phyloP scores from a whole-genome alignment of 2,797 vertebrate species.

The Myotis daubentonii region DNA sequence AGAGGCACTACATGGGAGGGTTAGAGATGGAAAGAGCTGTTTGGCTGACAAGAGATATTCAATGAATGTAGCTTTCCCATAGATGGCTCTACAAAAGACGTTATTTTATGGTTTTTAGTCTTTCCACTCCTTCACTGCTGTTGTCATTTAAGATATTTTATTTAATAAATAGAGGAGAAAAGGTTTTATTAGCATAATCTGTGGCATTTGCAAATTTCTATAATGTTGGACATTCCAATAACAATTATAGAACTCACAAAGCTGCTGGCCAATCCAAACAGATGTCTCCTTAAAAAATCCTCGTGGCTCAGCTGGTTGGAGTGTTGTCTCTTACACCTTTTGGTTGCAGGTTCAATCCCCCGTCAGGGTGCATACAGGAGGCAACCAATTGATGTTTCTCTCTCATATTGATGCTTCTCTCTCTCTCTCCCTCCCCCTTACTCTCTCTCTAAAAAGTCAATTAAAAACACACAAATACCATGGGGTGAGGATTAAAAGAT shows the following conservation, averaged over 20 bases:
- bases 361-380: too few species aligned
- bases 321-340: too few species aligned
- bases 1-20: not conserved
- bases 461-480: too few species aligned
- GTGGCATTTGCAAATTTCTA: not conserved
- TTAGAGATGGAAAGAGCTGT: not conserved
- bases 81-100: not conserved
- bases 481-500: too few species aligned
- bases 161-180: not conserved
- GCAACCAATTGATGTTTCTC: too few species aligned
- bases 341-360: too few species aligned
- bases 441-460: too few species aligned
- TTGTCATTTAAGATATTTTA: not conserved
- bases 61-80: not conserved
- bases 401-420: too few species aligned
- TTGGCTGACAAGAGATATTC: not conserved
- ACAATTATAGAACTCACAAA: not conserved
- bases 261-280: not conserved
- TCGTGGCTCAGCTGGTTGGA: too few species aligned
- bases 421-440: too few species aligned
- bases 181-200: not conserved
- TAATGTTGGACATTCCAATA: not conserved
- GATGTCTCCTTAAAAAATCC: not conserved
- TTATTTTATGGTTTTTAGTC: not conserved
- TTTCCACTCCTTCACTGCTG: not conserved